phyloP scores from a whole-genome alignment of 2,113 vertebrate species.

The Mesitornis unicolor region DNA sequence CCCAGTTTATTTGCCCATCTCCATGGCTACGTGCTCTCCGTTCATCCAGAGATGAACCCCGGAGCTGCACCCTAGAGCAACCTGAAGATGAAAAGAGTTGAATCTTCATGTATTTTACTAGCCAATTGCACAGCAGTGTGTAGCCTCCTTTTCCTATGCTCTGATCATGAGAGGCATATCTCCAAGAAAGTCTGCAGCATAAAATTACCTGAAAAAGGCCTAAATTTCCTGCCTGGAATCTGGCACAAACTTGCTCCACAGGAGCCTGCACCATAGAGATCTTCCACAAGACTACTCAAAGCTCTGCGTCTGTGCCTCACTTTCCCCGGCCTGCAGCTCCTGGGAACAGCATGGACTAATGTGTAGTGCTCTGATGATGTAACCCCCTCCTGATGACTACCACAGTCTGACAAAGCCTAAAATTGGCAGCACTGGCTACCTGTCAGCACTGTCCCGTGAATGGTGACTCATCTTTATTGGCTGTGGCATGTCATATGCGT shows the following conservation, averaged over 20 bases:
- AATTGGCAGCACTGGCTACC: slow-evolving; percentile 16
- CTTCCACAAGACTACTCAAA: not conserved
- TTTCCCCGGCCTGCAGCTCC: not conserved
- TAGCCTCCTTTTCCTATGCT: not conserved
- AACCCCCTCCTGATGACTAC: not conserved
- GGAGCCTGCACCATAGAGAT: not conserved
- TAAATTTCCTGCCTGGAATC: not conserved
- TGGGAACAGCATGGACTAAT: not conserved
- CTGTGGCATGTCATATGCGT: not conserved
- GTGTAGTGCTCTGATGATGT: slow-evolving; percentile 42
- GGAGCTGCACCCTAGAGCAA: not conserved
- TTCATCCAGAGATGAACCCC: not conserved
- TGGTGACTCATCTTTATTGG: slow-evolving; percentile 35
- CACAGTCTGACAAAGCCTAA: slow-evolving; percentile 33
- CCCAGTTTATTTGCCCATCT: not conserved
- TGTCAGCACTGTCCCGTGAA: slow-evolving; percentile 36
- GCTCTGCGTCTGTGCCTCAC: not conserved
- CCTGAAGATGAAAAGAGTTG: not conserved
- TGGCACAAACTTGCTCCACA: not conserved
- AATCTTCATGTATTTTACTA: not conserved
- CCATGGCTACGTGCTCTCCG: not conserved
- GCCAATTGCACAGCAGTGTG: not conserved
- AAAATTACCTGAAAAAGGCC: not conserved
- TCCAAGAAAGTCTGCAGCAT: not conserved
- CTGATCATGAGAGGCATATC: not conserved